Percentiles rank a stretch among this genome's conserved stretches.
Evolutionary conservation across 2,797 vertebrate species (phyloP).

Genomic region (Scyliorhinus canicula): DNA sequence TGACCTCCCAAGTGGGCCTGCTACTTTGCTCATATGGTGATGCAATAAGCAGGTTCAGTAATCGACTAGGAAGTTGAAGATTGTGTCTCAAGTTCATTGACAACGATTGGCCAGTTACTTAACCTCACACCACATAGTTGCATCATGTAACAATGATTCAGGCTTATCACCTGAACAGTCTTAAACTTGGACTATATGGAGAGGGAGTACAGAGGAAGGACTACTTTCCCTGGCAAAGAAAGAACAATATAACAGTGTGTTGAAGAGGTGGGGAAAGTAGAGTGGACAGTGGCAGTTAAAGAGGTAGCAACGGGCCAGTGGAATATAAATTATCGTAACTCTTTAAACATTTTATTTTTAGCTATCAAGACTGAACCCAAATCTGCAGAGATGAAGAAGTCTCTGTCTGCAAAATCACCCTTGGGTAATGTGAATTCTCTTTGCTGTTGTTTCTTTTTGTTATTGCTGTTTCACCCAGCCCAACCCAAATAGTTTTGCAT

Average conservation of each 20-base stretch:
- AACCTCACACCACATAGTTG: background rate
- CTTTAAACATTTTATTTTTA: constrained; percentile 46
- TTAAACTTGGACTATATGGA: background rate
- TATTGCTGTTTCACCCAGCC: background rate
- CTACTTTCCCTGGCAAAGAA: too few relatives aligned
- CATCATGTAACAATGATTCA: background rate
- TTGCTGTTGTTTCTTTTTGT: background rate
- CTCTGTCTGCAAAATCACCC: constrained; percentile 59
- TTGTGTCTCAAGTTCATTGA: background rate
- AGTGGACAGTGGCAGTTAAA: background rate
- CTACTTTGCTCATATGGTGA: background rate
- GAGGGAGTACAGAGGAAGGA: background rate
- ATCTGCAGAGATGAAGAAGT: constrained; percentile 71
- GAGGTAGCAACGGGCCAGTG: background rate
- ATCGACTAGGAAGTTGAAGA: background rate
- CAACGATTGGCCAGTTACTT: background rate
- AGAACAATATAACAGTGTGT: background rate
- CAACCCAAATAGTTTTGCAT: background rate
- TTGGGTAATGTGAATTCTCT: constrained; percentile 60
- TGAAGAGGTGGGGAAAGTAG: too few relatives aligned
- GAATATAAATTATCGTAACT: background rate
- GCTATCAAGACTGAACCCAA: constrained; percentile 75
- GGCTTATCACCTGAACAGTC: background rate
- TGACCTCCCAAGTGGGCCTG: background rate
- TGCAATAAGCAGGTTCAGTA: background rate